These are phyloP conservation scores for Epinotia nisella DNA, from an alignment of 2,888 invertebrate genomes.

Conservation along the genomic window DNA sequence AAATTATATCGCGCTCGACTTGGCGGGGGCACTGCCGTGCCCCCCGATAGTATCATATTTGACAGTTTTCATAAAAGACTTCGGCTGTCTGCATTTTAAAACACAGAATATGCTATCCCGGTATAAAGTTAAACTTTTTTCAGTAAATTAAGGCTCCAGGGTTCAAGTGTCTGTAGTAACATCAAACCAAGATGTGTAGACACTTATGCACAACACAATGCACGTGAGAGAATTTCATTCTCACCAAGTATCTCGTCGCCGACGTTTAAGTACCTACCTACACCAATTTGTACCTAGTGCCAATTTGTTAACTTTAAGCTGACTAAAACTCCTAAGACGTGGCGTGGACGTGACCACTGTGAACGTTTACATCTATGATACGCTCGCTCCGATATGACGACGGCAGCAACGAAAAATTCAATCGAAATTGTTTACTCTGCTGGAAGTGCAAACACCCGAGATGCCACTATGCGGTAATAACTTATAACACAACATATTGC, in stretches of 20 bases:
- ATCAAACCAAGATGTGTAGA: background rate
- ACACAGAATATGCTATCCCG: too few relatives aligned
- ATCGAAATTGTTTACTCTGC: slow-evolving; percentile 39
- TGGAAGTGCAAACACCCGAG: slow-evolving; percentile 18
- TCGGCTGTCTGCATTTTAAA: too few relatives aligned
- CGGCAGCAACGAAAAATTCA: slow-evolving; percentile 32
- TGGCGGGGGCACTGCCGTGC: too few relatives aligned
- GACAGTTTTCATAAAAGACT: too few relatives aligned
- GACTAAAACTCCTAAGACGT: slow-evolving; percentile 16
- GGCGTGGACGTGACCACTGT: slow-evolving; percentile 26
- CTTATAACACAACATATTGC: slow-evolving; percentile 21
- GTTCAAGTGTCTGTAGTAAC: background rate
- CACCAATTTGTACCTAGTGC: slow-evolving; percentile 17
- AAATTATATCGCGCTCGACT: too few relatives aligned
- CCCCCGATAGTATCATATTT: too few relatives aligned
- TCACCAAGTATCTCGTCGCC: background rate
- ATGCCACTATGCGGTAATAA: slow-evolving; percentile 25
- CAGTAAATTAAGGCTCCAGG: too few relatives aligned
- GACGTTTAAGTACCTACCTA: background rate
- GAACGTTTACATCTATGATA: slow-evolving; percentile 35
- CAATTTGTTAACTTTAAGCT: slow-evolving; percentile 18
- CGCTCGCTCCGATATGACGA: slow-evolving; percentile 26
- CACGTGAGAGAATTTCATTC: slow-evolving; percentile 17
- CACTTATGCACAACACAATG: background rate
- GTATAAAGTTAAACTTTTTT: too few relatives aligned